Conservation (phyloP, 2,888 invertebrate genomes). For the Apomyelois bistriatella region DNA sequence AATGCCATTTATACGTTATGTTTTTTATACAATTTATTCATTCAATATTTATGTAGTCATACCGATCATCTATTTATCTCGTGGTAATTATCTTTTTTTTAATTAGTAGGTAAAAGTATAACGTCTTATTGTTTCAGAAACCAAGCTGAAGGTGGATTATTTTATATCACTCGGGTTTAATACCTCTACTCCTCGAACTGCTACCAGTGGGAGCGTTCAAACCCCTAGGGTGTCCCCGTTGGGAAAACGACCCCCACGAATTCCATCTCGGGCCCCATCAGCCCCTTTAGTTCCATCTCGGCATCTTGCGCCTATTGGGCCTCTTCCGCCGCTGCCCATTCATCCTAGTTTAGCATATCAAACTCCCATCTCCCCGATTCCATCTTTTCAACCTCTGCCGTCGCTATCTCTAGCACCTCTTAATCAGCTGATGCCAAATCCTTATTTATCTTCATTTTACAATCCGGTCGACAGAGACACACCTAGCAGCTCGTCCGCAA, state of each 20-base stretch:
- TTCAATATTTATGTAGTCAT: too few relatives aligned
- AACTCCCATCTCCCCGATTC: background rate
- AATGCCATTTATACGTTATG: too few relatives aligned
- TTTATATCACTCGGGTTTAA: background rate
- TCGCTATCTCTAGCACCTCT: background rate
- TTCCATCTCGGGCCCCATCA: background rate
- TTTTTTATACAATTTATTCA: too few relatives aligned
- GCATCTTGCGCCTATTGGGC: background rate
- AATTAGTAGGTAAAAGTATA: background rate
- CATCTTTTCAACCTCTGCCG: background rate
- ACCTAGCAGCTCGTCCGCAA: background rate
- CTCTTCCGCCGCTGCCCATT: background rate
- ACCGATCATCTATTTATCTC: too few relatives aligned
- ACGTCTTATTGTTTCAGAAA: slow-evolving; percentile 10
- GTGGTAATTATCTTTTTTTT: too few relatives aligned
- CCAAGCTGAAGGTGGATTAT: background rate
- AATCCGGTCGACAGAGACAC: background rate
- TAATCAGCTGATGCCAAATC: background rate
- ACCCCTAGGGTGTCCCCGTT: background rate
- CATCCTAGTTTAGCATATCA: background rate
- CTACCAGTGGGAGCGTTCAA: background rate
- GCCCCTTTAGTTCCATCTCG: background rate
- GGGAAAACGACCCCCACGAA: background rate
- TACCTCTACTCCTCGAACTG: background rate
- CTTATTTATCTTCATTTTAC: background rate